Evolutionary conservation across 2,888 invertebrate genomes (phyloP), one percentile per base, ranked within the genome.

Genomic region (Polyploca ridens): DNA sequence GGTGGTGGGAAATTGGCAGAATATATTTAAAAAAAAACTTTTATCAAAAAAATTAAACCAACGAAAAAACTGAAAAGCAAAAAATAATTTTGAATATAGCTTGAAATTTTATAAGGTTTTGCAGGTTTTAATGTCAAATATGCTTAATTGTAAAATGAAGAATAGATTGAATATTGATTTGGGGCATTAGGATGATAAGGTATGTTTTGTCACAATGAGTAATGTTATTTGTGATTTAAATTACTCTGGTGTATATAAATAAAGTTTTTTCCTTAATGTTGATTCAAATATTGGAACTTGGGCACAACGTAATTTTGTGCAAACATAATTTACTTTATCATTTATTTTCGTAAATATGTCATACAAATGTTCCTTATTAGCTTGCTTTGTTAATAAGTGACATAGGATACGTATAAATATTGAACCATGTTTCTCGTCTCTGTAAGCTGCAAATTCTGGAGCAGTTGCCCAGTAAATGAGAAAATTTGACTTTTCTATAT

Each of bases 381-480:
- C 87, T 67, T 69, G 78, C 64, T 84, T 76, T 35, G 72, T 69
- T 41, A 94, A 77, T 14, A 76, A 74, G 13, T 67, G 66, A 74
- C 94, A 94, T 14, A 94, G 73, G 13, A 81, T 77, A 71, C 91
- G 90, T 66, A 94, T 91, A 65, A 94, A 94, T 70, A 94, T 78
- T 11, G 93, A 90, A 0, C 94, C 94, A 62, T 73, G 76, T 58
- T 79, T 69, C 63, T 84, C 85, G 75, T 84, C 76, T 74, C 94
- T 88, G 63, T 79, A 93, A 5, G 94, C 91, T 75, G 90, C 90
- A 77, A 88, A 86, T 72, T 90, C 89, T 7, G 93, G 90, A 61
- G 91, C 89, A 27, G 93, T 94, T 0, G 94, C 93, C 89, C 90
- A 93, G 69, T 86, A 93, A 14, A 92, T 83, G 5, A 93, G 79